phyloP scores from a whole-genome alignment of 2,113 vertebrate species.

The Shinisaurus crocodilurus region DNA sequence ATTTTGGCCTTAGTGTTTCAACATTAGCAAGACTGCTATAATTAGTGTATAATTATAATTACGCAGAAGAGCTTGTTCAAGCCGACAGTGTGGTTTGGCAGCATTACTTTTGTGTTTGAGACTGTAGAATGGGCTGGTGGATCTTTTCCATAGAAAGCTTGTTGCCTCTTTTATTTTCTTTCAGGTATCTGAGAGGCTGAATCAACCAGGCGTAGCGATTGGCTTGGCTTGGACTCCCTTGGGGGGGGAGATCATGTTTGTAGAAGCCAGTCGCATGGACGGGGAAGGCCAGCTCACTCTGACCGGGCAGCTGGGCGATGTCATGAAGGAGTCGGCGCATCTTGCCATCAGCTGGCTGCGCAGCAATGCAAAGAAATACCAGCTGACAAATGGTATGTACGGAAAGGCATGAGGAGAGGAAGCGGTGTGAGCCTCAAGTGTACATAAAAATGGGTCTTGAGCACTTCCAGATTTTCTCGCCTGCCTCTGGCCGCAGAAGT shows the following conservation, averaged over 20 bases:
- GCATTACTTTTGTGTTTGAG: background rate
- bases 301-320: conserved; percentile 92
- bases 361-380: conserved; percentile 91
- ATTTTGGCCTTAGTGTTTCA: background rate
- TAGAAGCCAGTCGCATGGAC: conserved; percentile 95
- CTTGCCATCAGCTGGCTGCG: conserved; percentile 97
- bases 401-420: accelerated
- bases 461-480: background rate
- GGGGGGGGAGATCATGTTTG: conserved; percentile 98
- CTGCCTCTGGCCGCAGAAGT: background rate
- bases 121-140: no score
- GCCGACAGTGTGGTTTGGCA: background rate
- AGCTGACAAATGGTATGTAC: conserved; percentile 87
- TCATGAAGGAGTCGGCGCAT: conserved; percentile 98
- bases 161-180: background rate
- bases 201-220: conserved; percentile 92
- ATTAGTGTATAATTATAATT: background rate
- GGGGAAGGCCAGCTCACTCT: conserved; percentile 95
- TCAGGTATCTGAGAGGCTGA: conserved; percentile 93
- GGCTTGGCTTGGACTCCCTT: conserved; percentile 95
- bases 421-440: accelerated
- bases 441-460: accelerated
- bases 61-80: background rate
- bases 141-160: background rate
- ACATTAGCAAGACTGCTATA: background rate